phyloP scores from a whole-genome alignment of 2,797 vertebrate species.

The Oreochromis mossambicus region DNA sequence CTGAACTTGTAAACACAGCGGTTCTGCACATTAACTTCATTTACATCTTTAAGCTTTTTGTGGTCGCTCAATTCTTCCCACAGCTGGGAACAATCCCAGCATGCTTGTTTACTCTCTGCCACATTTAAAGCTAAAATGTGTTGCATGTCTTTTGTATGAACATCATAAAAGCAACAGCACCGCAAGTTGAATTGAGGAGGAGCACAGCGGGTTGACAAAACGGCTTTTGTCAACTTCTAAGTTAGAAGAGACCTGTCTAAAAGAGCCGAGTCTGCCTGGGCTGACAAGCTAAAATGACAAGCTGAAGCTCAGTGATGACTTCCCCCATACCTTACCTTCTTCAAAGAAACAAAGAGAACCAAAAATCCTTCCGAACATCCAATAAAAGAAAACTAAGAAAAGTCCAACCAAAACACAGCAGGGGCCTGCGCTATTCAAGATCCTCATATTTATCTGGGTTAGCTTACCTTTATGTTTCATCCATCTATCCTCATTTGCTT shows the following conservation, averaged over 20 bases:
- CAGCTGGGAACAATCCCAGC: not conserved
- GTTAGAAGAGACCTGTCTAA: not conserved
- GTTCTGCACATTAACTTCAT: conserved; percentile 19
- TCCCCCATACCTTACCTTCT: not conserved
- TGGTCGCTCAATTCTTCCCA: not conserved
- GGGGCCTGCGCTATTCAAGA: not conserved
- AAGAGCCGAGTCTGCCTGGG: not conserved
- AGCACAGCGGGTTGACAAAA: not conserved
- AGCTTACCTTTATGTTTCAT: not conserved
- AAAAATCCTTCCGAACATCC: not conserved
- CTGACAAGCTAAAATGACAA: not conserved
- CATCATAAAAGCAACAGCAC: not conserved
- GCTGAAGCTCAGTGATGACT: not conserved
- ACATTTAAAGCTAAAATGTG: not conserved
- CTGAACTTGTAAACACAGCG: conserved; percentile 8
- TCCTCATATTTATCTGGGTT: not conserved
- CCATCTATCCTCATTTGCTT: not conserved
- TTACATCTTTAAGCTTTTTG: conserved; percentile 3
- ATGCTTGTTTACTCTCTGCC: not conserved
- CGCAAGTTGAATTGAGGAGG: not conserved
- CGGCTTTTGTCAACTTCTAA: not conserved
- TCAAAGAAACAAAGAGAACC: not conserved
- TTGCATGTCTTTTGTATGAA: not conserved
- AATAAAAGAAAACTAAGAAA: not conserved
- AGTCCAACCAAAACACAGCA: not conserved